Evolutionary conservation across 2,888 invertebrate species (phyloP), one percentile per base, ranked within the genome.

Genomic region (Cenopis cana): DNA sequence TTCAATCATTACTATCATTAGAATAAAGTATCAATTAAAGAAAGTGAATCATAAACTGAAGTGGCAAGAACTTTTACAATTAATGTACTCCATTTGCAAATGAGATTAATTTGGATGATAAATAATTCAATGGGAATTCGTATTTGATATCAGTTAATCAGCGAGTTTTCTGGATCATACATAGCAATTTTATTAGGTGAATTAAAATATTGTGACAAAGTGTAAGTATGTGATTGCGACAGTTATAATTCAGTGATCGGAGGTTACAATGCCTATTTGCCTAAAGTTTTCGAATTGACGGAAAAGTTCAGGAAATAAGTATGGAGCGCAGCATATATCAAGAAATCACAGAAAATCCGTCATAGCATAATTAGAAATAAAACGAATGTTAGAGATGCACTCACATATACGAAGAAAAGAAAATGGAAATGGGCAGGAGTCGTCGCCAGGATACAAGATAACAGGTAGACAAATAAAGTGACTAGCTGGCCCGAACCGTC

Each of bases 11-110:
- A 61, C 33, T 54, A 55, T 61, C 29, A 61, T 68, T 61, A 61
- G 50, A 33, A 41, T 61, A 54, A 46, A 55, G 65, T 66, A 56
- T 61, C 41, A 68, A 68, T 55, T 55, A 68, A 61, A 46, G 52
- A 29, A 54, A 29, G 61, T 68, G 61, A 68, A 68, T 33, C 55
- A 55, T 55, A 61, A 62, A 55, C 61, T 61, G n/a, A 61, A 68
- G 18, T 55, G 36, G n/a, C 61, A 17, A 49, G 41, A 60, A 68
- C 52, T 68, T 68, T 59, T 36, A 24, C 50, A 24, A 68, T 60
- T 60, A 52, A 24, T 24, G 38, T 38, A 54, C 33, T 49, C 55
- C 54, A 68, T 68, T 68, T 62, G 46, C 61, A 68, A 68, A 68
- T 68, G 61, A 68, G 29, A 33, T 46, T 33, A 61, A 68, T 68